phyloP scores from a whole-genome alignment of 2,113 vertebrate species.

The Asarcornis scutulata region DNA sequence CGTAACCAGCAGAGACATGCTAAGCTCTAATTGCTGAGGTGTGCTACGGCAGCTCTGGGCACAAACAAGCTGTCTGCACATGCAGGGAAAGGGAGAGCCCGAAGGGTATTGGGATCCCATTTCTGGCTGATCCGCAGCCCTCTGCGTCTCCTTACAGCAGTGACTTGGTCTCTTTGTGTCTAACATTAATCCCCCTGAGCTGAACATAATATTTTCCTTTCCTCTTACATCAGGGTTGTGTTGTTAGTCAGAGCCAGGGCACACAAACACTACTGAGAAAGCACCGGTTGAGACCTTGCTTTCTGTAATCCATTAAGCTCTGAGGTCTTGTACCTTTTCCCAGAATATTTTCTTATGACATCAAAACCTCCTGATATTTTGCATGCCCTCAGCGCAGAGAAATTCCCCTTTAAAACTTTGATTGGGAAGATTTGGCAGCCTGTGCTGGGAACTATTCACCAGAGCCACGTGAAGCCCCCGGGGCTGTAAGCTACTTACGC shows the following conservation, averaged over 20 bases:
- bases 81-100: neutral
- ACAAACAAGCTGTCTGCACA: neutral
- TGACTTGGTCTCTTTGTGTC: neutral
- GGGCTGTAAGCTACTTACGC: slow-evolving; percentile 27
- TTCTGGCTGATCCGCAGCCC: neutral
- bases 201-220: neutral
- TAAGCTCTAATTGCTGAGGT: neutral
- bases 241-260: neutral
- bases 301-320: neutral
- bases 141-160: neutral
- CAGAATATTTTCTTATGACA: neutral
- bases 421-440: neutral
- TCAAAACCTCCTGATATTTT: neutral
- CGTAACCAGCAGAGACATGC: neutral
- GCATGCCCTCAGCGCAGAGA: neutral
- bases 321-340: neutral
- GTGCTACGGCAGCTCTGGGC: neutral
- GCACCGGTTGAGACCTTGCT: neutral
- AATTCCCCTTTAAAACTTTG: neutral
- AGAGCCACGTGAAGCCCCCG: fast-evolving
- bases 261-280: neutral
- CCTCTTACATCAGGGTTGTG: neutral
- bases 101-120: neutral
- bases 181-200: neutral
- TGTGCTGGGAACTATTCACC: neutral